phyloP scores from a whole-genome alignment of 2,797 vertebrate genomes.

The Sebastes cheni region DNA sequence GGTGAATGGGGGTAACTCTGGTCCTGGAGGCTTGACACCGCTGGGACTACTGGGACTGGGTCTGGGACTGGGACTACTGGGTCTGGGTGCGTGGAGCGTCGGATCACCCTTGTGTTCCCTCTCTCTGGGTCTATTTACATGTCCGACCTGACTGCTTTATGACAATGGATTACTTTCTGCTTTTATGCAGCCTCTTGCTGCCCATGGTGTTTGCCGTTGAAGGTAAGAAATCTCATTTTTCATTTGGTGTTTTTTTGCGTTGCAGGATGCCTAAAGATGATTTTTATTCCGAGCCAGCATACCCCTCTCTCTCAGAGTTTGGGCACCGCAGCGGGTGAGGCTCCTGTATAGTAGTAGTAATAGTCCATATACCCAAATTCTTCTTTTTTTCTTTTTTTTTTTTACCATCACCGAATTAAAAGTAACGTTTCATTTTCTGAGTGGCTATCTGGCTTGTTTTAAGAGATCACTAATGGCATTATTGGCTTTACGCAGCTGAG shows the following conservation, averaged over 20 bases:
- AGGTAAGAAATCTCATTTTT: constrained; percentile 77
- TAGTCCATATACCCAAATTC: neutral
- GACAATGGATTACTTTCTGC: constrained; percentile 89
- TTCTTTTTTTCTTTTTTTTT: neutral
- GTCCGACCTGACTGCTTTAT: constrained; percentile 78
- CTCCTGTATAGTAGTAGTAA: neutral
- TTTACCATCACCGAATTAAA: neutral
- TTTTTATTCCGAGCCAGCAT: constrained; percentile 22
- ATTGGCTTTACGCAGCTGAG: constrained; percentile 43
- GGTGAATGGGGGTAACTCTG: constrained; percentile 74
- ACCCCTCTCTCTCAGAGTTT: neutral
- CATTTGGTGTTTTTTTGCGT: neutral
- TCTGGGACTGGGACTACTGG: constrained; percentile 59
- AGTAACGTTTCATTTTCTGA: neutral
- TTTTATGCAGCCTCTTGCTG: constrained; percentile 84
- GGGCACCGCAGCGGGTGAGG: constrained; percentile 15
- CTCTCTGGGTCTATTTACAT: constrained; percentile 79
- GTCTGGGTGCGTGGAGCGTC: constrained; percentile 64
- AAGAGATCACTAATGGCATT: constrained; percentile 27
- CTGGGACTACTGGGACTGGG: constrained; percentile 47
- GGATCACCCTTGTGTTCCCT: constrained; percentile 70
- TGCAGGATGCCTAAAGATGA: neutral
- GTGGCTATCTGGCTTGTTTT: constrained; percentile 36
- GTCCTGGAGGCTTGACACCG: constrained; percentile 67
- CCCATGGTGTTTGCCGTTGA: constrained; percentile 80